A percentile compares a stretch with the other conserved stretches of the same genome.
phyloP scores from a whole-genome alignment of 2,797 vertebrate genomes.

The Xyrichtys novacula region DNA sequence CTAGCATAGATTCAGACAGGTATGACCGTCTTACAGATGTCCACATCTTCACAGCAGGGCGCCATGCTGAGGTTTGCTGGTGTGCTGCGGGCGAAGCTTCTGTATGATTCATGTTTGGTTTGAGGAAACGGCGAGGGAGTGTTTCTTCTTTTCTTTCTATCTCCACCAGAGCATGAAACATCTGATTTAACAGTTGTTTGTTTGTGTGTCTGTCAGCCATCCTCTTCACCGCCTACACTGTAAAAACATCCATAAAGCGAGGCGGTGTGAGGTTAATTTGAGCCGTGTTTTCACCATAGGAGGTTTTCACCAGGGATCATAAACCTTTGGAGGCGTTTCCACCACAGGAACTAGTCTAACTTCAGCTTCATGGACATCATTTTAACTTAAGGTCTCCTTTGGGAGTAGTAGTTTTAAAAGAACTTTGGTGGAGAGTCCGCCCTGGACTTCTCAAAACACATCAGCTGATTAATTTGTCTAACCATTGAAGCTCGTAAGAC shows the following conservation, averaged over 20 bases:
- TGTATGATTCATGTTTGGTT: constrained; percentile 27
- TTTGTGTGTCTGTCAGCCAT: constrained; percentile 14
- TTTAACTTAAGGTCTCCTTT: background rate
- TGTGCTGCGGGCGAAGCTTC: background rate
- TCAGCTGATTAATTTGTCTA: too few species aligned
- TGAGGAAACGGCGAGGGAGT: constrained; percentile 12
- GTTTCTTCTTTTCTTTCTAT: background rate
- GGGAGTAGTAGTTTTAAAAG: too few species aligned
- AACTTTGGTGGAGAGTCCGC: too few species aligned
- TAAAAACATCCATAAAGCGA: constrained; percentile 1
- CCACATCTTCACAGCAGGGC: background rate
- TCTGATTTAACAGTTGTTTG: constrained; percentile 23
- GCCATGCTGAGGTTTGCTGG: background rate
- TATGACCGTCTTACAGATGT: too few species aligned
- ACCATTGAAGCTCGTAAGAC: too few species aligned
- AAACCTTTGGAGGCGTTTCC: background rate
- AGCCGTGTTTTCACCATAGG: background rate
- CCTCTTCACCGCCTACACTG: background rate
- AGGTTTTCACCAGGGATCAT: background rate
- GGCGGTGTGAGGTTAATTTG: background rate
- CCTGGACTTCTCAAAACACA: too few species aligned
- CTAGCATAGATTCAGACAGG: too few species aligned
- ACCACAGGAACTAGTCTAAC: background rate
- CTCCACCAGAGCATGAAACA: constrained; percentile 37
- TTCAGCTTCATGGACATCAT: background rate